Evolutionary conservation across 2,888 invertebrate genomes (phyloP).

Genomic region (Adineta ricciae): DNA sequence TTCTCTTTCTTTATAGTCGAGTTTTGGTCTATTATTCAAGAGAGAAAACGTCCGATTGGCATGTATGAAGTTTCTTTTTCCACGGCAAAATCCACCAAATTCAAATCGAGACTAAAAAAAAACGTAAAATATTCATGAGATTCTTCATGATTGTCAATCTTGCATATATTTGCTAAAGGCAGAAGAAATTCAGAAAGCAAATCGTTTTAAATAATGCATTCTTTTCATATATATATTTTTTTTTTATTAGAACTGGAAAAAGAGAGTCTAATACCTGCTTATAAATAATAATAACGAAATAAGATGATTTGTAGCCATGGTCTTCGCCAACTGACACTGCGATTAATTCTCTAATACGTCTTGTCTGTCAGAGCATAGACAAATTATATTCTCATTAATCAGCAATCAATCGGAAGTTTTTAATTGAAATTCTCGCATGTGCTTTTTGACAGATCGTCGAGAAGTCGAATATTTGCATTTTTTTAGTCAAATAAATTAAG

Average conservation of each 20-base stretch:
- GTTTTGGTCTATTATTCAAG: not conserved
- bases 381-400: no score
- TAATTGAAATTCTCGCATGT: no score
- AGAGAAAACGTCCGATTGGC: not conserved
- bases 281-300: not conserved
- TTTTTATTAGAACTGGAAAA: no score
- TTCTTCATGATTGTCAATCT: not conserved
- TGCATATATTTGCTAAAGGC: not conserved
- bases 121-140: not conserved
- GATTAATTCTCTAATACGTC: not conserved
- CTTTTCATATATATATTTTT: not conserved
- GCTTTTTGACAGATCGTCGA: no score
- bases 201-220: not conserved
- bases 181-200: no score
- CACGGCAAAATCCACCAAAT: not conserved
- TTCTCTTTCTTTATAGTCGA: not conserved
- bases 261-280: not conserved
- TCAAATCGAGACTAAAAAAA: not conserved
- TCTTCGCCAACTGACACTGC: not conserved
- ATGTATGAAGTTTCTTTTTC: not conserved
- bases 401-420: no score
- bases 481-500: no score
- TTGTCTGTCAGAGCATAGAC: no score
- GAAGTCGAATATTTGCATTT: no score
- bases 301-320: not conserved